These are phyloP conservation scores for Lagorchestes hirsutus DNA, from an alignment of 2,797 vertebrate genomes.

Conservation along the genomic window DNA sequence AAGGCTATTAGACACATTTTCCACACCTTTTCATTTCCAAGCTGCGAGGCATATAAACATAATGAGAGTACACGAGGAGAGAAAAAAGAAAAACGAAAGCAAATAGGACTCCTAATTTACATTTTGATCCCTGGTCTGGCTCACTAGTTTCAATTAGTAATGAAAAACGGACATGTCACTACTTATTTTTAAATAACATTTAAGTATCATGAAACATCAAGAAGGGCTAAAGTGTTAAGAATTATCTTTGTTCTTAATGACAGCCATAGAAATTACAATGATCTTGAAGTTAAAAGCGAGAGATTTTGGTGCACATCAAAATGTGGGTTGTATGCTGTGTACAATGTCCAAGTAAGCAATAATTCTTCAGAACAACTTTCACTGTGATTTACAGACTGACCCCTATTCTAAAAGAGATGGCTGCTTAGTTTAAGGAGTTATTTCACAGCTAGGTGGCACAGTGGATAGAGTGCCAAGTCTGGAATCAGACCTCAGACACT, in stretches of 20 bases:
- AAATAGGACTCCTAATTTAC: constrained; percentile 21
- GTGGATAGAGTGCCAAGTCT: background rate
- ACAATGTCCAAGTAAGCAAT: background rate
- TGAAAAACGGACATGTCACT: constrained; percentile 19
- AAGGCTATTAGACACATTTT: constrained; percentile 32
- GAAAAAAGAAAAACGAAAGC: constrained; percentile 43
- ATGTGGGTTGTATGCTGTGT: background rate
- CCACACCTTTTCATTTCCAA: constrained; percentile 19
- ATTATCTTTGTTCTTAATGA: background rate
- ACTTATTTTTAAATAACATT: background rate
- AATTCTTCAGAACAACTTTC: background rate
- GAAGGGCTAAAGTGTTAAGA: background rate
- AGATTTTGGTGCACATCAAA: background rate
- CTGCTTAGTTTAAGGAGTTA: background rate
- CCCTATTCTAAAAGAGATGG: background rate
- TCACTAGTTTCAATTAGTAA: constrained; percentile 16
- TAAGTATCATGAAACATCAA: background rate
- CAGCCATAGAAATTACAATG: background rate
- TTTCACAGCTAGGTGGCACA: background rate
- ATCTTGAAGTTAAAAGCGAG: too few species aligned
- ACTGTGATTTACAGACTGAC: background rate
- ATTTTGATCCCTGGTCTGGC: background rate
- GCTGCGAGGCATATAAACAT: background rate
- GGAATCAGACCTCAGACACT: background rate
- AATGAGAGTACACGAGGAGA: background rate